Conservation (phyloP, 2,797 vertebrate species). For the Anas bahamensis region DNA sequence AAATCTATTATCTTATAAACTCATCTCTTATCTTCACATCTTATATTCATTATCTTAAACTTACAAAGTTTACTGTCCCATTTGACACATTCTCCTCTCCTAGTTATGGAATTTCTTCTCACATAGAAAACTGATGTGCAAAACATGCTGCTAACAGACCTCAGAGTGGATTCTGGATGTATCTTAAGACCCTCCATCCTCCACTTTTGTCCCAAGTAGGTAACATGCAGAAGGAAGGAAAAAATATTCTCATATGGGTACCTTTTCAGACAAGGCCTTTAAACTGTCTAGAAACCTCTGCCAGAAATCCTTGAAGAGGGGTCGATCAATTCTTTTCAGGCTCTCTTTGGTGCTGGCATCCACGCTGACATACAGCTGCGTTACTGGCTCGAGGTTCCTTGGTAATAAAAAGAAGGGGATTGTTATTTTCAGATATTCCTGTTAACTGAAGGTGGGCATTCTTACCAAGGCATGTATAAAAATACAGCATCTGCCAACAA, state of each 20-base stretch:
- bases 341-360: constrained; percentile 95
- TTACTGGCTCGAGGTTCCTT: constrained; percentile 92
- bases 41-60: neutral
- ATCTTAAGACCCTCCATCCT: neutral
- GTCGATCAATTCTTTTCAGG: constrained; percentile 93
- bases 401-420: neutral
- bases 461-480: neutral
- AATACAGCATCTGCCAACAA: neutral
- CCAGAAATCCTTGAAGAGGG: constrained; percentile 98
- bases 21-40: neutral
- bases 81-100: neutral
- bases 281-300: constrained; percentile 92
- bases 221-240: neutral
- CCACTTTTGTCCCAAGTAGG: neutral
- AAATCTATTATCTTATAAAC: neutral
- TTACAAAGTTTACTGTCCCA: neutral
- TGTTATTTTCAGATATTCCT: neutral
- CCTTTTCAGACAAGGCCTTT: constrained; percentile 93
- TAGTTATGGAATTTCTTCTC: neutral
- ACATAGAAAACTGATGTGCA: rapidly evolving
- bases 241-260: constrained; percentile 49
- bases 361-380: constrained; percentile 95
- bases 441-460: neutral
- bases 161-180: neutral
- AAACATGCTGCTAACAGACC: neutral